Evolutionary conservation across 2,888 invertebrate genomes (phyloP).

Genomic region (Sericinus montela): DNA sequence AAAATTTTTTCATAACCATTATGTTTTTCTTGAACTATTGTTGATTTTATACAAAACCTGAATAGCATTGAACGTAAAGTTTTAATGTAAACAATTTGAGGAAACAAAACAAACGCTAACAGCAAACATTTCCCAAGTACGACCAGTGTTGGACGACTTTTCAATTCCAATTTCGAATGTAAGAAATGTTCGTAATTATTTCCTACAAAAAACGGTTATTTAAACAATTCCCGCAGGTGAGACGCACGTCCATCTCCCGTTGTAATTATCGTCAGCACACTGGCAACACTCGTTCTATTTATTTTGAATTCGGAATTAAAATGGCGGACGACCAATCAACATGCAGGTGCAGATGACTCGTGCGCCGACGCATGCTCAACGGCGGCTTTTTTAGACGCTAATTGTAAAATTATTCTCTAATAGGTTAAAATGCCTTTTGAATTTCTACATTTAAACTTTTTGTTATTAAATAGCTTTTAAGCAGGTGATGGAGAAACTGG

Average conservation of each 20-base stretch:
- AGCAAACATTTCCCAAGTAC: not conserved
- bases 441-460: constrained; percentile 22
- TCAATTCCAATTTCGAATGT: constrained; percentile 15
- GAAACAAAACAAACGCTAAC: too few species aligned
- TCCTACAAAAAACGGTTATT: constrained; percentile 25
- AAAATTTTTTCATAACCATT: too few species aligned
- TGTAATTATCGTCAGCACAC: constrained; percentile 43
- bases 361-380: constrained; percentile 43
- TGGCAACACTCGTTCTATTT: constrained; percentile 36
- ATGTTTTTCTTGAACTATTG: too few species aligned
- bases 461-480: constrained; percentile 7
- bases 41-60: not conserved
- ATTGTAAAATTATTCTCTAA: constrained; percentile 37
- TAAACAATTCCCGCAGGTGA: constrained; percentile 42
- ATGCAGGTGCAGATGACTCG: constrained; percentile 54
- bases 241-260: constrained; percentile 36
- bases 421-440: constrained; percentile 33
- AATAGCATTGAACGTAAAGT: not conserved
- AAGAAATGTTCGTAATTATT: constrained; percentile 13
- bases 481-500: constrained; percentile 1
- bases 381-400: constrained; percentile 30
- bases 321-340: constrained; percentile 43
- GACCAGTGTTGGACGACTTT: constrained; percentile 9
- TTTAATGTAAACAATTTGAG: too few species aligned
- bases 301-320: constrained; percentile 59